phyloP scores from a whole-genome alignment of 1,140 invertebrate species.

The Paralvinella palmiformis region DNA sequence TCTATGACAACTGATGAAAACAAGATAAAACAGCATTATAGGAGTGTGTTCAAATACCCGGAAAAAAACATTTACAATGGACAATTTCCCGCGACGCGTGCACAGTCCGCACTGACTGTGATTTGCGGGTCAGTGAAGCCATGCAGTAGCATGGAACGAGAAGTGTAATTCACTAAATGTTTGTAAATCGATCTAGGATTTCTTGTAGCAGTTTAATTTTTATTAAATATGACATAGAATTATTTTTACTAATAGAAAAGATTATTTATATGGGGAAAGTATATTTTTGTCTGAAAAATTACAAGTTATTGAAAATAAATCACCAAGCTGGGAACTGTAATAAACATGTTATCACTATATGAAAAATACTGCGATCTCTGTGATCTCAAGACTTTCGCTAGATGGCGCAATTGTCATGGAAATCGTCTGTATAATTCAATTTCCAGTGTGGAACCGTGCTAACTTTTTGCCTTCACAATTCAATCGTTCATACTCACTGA shows the following conservation, averaged over 20 bases:
- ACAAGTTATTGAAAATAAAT: too few species aligned
- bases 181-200: too few species aligned
- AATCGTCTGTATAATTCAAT: neutral
- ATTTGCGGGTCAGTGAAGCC: neutral
- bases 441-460: neutral
- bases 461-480: constrained; percentile 1
- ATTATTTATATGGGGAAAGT: too few species aligned
- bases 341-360: neutral
- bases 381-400: neutral
- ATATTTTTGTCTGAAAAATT: too few species aligned
- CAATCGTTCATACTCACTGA: constrained; percentile 64
- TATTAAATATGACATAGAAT: too few species aligned
- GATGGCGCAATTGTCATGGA: too few species aligned
- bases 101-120: neutral
- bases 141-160: constrained; percentile 51
- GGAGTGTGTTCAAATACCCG: neutral
- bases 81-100: neutral
- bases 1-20: constrained; percentile 60
- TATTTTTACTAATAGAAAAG: too few species aligned
- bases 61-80: neutral
- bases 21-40: constrained; percentile 57
- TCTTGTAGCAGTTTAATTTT: too few species aligned
- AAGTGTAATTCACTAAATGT: neutral
- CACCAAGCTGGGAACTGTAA: neutral
- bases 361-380: neutral